A percentile compares a stretch with the other conserved stretches of the same genome.
Conservation (phyloP, 2,797 vertebrate genomes). For the Garrulus glandarius region DNA sequence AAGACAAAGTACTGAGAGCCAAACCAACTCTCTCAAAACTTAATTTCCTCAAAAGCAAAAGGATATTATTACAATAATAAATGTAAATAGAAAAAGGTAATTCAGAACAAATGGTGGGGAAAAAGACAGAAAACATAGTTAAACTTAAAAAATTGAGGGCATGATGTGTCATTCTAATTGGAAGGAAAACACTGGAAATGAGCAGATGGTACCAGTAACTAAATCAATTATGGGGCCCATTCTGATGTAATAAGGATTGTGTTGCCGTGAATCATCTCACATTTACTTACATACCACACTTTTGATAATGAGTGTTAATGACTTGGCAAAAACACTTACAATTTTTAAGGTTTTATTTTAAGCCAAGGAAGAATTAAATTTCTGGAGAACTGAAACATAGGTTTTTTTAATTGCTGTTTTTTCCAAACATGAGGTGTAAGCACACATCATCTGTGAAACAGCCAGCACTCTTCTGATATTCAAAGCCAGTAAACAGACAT, state of each 20-base stretch:
- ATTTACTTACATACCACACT: not conserved
- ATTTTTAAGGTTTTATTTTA: not conserved
- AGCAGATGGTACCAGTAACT: constrained; percentile 54
- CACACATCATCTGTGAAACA: not conserved
- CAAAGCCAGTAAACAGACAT: not conserved
- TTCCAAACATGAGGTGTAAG: not conserved
- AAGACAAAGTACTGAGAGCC: not conserved
- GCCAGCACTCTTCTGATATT: not conserved
- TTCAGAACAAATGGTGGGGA: not conserved
- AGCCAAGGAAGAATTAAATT: not conserved
- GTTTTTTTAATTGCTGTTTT: not conserved
- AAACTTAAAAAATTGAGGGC: not conserved
- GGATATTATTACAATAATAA: not conserved
- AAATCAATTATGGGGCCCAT: not conserved
- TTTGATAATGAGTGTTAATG: not conserved
- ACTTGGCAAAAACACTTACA: not conserved
- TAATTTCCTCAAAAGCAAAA: not conserved
- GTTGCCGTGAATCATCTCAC: constrained; percentile 10
- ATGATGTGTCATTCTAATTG: not conserved
- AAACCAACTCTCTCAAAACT: not conserved
- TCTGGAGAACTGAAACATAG: not conserved
- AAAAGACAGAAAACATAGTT: not conserved
- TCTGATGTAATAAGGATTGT: not conserved
- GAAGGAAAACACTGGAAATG: not conserved
- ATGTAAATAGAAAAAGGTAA: not conserved